These are phyloP conservation scores for Isurus oxyrinchus DNA, from an alignment of 2,113 vertebrate genomes.

Conservation along the genomic window DNA sequence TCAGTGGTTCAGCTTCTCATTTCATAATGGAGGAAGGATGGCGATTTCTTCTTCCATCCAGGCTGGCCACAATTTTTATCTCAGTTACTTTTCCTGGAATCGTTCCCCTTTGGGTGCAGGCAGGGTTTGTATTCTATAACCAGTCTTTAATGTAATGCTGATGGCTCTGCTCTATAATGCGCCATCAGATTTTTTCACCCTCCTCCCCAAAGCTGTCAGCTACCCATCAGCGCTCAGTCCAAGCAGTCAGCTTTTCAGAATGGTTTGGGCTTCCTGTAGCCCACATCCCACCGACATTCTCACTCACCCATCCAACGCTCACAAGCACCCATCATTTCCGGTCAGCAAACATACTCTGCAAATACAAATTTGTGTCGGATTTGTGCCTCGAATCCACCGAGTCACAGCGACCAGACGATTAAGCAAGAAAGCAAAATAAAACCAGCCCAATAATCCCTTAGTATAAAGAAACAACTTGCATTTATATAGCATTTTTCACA, in stretches of 20 bases:
- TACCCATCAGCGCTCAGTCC: background rate
- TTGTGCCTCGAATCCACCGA: background rate
- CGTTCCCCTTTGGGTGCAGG: background rate
- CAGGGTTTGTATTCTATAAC: background rate
- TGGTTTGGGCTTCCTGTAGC: background rate
- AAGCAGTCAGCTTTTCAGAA: background rate
- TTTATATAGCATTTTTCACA: background rate
- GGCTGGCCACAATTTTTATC: background rate
- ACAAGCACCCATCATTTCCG: background rate
- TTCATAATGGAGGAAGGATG: background rate
- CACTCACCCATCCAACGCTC: background rate
- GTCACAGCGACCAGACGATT: background rate
- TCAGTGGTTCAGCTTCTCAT: background rate
- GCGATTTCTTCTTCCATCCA: background rate
- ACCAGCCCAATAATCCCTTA: background rate
- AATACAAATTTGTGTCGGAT: background rate
- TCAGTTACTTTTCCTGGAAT: background rate
- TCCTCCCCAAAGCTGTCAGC: background rate
- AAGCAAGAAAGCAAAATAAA: background rate
- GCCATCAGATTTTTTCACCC: background rate
- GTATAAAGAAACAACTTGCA: background rate
- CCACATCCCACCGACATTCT: background rate
- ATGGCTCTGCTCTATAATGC: background rate
- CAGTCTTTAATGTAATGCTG: background rate
- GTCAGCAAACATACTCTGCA: background rate